Evolutionary conservation across 2,888 invertebrate genomes (phyloP).

Genomic region (Crepidodera aurea): DNA sequence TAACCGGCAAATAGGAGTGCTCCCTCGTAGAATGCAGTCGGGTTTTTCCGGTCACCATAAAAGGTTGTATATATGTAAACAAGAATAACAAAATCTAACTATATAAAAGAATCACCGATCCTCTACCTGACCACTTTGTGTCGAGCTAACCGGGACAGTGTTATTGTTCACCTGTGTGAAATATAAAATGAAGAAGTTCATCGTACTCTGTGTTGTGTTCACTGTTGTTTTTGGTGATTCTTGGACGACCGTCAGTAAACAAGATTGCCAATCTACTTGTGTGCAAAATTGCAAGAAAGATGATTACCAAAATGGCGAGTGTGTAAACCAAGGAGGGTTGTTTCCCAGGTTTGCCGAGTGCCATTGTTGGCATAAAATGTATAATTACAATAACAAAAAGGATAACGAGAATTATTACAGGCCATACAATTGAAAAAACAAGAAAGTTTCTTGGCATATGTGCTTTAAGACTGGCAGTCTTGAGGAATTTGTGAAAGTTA

Average conservation of each 20-base stretch:
- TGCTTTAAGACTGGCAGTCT: too few species aligned
- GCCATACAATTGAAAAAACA: not conserved
- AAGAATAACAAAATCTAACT: constrained; percentile 8
- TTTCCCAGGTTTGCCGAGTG: constrained; percentile 35
- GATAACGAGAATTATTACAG: constrained; percentile 9
- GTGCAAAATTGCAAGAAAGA: constrained; percentile 5
- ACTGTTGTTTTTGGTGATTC: constrained; percentile 10
- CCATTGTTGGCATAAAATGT: constrained; percentile 29
- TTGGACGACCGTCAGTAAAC: constrained; percentile 25
- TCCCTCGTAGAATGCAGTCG: not conserved
- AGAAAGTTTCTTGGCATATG: too few species aligned
- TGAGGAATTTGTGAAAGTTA: too few species aligned
- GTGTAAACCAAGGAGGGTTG: constrained; percentile 34
- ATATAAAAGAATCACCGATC: constrained; percentile 6
- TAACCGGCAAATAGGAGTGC: too few species aligned
- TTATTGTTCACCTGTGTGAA: constrained; percentile 1
- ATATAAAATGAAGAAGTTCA: constrained; percentile 26
- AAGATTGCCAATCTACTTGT: constrained; percentile 29
- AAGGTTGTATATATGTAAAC: constrained; percentile 1
- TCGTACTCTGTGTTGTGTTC: constrained; percentile 26
- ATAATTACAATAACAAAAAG: constrained; percentile 8
- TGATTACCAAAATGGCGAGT: constrained; percentile 19
- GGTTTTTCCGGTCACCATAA: constrained; percentile 28
- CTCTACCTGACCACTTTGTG: constrained; percentile 14
- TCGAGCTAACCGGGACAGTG: not conserved